Evolutionary conservation across 92 coral and sea anemone genomes (phyloP).

Genomic region (Meandrina meandrites): DNA sequence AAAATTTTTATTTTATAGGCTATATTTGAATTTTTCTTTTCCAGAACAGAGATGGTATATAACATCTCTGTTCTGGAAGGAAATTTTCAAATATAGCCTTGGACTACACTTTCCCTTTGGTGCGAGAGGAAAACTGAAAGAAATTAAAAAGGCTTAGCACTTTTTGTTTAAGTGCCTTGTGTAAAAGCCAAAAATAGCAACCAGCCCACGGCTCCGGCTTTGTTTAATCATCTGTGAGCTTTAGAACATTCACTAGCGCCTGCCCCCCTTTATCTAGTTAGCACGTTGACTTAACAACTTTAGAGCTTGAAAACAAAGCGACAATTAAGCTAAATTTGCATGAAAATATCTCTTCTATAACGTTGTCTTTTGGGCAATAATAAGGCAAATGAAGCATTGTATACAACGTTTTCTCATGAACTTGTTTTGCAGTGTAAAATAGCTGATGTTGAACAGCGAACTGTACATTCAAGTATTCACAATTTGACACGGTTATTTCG

Average conservation of each 20-base stretch:
- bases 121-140: not conserved
- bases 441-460: not conserved
- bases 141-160: not conserved
- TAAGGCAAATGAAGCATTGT: not conserved
- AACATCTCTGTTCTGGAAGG: too few relatives aligned
- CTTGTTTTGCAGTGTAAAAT: not conserved
- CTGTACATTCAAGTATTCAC: not conserved
- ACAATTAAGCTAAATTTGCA: constrained; percentile 1
- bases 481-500: not conserved
- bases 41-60: too few relatives aligned
- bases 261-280: not conserved
- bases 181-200: constrained; percentile 9
- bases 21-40: too few relatives aligned
- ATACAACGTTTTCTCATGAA: not conserved
- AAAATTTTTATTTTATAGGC: too few relatives aligned
- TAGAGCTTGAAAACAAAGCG: not conserved
- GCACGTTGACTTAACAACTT: not conserved
- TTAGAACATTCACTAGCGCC: not conserved
- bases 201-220: not conserved
- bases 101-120: too few relatives aligned
- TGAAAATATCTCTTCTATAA: constrained; percentile 1
- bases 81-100: too few relatives aligned
- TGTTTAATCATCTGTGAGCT: not conserved
- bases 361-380: not conserved
- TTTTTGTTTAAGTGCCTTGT: not conserved